Conservation (phyloP, 2,113 vertebrate species). For the Raja brachyura region DNA sequence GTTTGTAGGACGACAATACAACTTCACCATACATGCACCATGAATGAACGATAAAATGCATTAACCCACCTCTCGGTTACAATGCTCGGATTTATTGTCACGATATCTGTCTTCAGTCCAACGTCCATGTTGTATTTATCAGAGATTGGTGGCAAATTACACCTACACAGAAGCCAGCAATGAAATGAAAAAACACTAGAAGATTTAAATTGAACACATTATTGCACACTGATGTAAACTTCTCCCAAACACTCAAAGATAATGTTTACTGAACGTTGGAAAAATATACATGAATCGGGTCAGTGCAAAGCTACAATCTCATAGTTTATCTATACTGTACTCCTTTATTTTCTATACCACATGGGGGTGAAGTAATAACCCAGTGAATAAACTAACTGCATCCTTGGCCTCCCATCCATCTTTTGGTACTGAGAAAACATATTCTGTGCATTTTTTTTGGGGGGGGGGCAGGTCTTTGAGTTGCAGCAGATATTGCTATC, state of each 20-base stretch:
- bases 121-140: conserved; percentile 82
- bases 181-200: background rate
- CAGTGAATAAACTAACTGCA: background rate
- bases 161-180: conserved; percentile 55
- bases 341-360: too few species aligned
- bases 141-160: conserved; percentile 90
- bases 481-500: background rate
- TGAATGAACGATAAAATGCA: background rate
- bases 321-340: background rate
- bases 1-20: background rate
- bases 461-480: background rate
- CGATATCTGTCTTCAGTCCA: conserved; percentile 86
- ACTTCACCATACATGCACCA: background rate
- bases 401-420: background rate
- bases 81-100: conserved; percentile 96
- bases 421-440: background rate
- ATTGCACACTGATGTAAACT: background rate
- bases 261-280: background rate
- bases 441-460: background rate
- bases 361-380: background rate
- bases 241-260: background rate
- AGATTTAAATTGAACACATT: background rate
- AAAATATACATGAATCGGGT: background rate
- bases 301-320: background rate
- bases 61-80: conserved; percentile 80